Evolutionary conservation across 2,797 vertebrate species (phyloP), one percentile per base, ranked within the genome.

Genomic region (Neosilurus mollespiculum): DNA sequence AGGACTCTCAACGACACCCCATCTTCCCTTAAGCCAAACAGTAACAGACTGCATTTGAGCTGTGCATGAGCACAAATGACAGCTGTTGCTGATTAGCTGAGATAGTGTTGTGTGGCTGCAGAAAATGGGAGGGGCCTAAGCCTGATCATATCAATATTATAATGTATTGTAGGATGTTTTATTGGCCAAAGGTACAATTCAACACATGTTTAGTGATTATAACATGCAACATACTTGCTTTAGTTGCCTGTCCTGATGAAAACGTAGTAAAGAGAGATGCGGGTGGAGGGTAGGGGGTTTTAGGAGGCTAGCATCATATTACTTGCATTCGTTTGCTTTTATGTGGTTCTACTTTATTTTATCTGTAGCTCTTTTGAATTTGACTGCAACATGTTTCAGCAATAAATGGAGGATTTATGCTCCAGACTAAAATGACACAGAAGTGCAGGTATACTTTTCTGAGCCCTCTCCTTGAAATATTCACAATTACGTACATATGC

Each of bases 351-450:
- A 8, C 67, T 70, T 70, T 70, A 70, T 49, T 20, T 49, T 10
- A 49, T 70, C 20, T 8, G 10, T 49, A 14, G 22, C 67, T 49
- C 37, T 14, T 70, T 51, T 12, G 9, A 43, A 11, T 49, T 70
- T 70, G 22, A 49, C 4, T 51, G 43, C n/a, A 51, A 70, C 5
- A 10, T 67, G 20, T 49, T 43, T 69, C n/a, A 70, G 67, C 67
- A 70, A 49, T 70, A 70, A 70, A 49, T 70, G 67, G 11, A 70
- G 20, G 20, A n/a, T 70, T 70, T 70, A 10, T n/a, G 37, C 67
- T 14, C 20, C 22, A 14, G 43, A 70, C 0, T 49, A 14, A n/a
- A n/a, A 51, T 18, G n/a, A 14, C 67, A 43, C 6, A 70, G 10
- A 49, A 43, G 37, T 51, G 67, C 4, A n/a, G n/a, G 22, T 69